phyloP scores from a whole-genome alignment of 1,140 invertebrate species.

The Zaprionus ornatus region DNA sequence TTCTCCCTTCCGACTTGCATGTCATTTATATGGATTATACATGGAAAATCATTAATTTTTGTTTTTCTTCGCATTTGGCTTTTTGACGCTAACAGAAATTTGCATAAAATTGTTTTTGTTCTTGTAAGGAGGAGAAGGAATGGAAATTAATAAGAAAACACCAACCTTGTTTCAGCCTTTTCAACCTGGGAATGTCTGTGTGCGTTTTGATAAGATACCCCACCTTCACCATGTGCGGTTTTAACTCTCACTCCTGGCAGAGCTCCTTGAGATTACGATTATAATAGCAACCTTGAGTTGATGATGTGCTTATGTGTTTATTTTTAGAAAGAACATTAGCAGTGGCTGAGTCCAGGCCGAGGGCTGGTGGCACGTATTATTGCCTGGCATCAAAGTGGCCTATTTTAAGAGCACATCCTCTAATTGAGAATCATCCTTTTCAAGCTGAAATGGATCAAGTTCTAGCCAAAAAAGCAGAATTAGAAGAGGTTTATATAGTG shows the following conservation, averaged over 20 bases:
- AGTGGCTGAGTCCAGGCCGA: neutral
- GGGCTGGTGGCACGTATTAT: neutral
- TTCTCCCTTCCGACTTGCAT: constrained; percentile 27
- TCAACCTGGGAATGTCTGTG: constrained; percentile 28
- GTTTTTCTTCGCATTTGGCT: constrained; percentile 71
- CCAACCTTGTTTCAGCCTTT: constrained; percentile 2
- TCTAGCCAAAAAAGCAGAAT: neutral
- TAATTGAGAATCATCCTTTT: neutral
- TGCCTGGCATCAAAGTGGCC: neutral
- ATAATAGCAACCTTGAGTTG: constrained; percentile 18
- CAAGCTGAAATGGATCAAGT: neutral
- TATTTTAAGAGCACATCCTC: neutral
- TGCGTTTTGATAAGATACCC: constrained; percentile 14
- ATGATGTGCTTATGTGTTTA: constrained; percentile 32
- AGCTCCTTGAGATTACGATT: constrained; percentile 24
- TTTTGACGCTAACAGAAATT: constrained; percentile 57
- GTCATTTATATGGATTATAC: constrained; percentile 78
- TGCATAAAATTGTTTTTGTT: constrained; percentile 70
- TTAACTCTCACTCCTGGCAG: neutral
- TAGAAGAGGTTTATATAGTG: neutral
- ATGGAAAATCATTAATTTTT: constrained; percentile 77
- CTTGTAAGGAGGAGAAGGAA: constrained; percentile 13
- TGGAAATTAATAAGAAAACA: constrained; percentile 65
- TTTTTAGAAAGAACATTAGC: constrained; percentile 2
- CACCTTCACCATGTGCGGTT: neutral